These are phyloP conservation scores for Drosophila ohnishii DNA, from an alignment of 1,140 invertebrate genomes.

Conservation along the genomic window DNA sequence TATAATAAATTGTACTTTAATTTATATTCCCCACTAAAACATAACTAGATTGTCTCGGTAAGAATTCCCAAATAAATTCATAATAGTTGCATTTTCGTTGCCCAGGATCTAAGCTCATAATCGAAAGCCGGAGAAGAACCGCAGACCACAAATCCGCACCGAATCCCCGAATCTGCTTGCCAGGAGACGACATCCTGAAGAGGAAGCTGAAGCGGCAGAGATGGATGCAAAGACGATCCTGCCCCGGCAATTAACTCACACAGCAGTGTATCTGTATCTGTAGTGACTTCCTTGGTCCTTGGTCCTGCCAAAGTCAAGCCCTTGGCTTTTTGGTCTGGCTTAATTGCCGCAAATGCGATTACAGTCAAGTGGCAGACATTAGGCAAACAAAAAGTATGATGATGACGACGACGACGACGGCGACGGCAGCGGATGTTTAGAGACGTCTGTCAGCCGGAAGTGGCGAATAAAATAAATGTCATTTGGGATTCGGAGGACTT, in stretches of 20 bases:
- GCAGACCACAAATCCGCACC: constrained; percentile 20
- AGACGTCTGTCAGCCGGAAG: constrained; percentile 78
- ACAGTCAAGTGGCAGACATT: constrained; percentile 78
- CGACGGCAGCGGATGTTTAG: constrained; percentile 67
- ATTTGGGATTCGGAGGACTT: constrained; percentile 38
- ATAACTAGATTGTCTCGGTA: not conserved
- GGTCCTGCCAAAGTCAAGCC: constrained; percentile 65
- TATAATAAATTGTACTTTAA: not conserved
- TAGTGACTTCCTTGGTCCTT: constrained; percentile 25
- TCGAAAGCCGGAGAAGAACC: constrained; percentile 11
- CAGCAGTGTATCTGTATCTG: constrained; percentile 32
- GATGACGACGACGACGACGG: constrained; percentile 20
- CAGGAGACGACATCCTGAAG: not conserved
- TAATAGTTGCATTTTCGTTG: not conserved
- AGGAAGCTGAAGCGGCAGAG: not conserved
- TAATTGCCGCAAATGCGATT: constrained; percentile 81
- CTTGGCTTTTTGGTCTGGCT: constrained; percentile 50
- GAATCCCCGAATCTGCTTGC: constrained; percentile 5
- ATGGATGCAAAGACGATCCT: constrained; percentile 60
- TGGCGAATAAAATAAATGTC: constrained; percentile 80
- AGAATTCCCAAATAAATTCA: not conserved
- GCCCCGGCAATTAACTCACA: constrained; percentile 66
- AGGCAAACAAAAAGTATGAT: constrained; percentile 79
- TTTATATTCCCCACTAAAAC: not conserved
- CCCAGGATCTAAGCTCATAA: constrained; percentile 9